phyloP scores from a whole-genome alignment of 2,888 invertebrate species.

The Myopa tessellatipennis region DNA sequence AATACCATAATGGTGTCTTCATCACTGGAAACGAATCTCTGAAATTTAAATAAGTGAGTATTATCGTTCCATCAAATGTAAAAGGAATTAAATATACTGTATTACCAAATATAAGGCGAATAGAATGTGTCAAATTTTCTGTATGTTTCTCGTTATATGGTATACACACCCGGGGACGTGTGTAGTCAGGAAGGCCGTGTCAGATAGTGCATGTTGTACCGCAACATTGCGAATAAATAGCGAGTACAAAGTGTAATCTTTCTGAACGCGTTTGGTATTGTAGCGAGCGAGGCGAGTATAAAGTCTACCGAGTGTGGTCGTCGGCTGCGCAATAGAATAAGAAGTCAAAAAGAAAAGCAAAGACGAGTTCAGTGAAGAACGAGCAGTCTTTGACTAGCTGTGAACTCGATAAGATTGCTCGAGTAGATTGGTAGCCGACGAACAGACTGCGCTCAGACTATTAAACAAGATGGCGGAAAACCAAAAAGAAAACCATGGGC shows the following conservation, averaged over 20 bases:
- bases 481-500: no score
- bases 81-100: neutral
- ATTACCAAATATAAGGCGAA: neutral
- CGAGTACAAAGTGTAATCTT: neutral
- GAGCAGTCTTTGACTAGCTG: no score
- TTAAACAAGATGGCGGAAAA: no score
- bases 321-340: neutral
- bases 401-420: no score
- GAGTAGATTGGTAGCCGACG: no score
- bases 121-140: neutral
- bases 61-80: neutral
- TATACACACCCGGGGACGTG: constrained; percentile 8
- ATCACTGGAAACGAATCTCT: neutral
- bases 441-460: no score
- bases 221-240: neutral
- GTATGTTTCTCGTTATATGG: neutral
- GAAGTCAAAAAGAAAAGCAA: neutral
- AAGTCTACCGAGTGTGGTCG: constrained; percentile 15
- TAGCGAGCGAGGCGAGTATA: constrained; percentile 2
- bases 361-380: neutral
- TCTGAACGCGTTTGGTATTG: neutral
- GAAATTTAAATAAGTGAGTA: neutral
- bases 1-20: neutral
- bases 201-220: constrained; percentile 5
- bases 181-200: constrained; percentile 5